Evolutionary conservation across 2,888 invertebrate genomes (phyloP).

Genomic region (Siphlonurus alternatus): DNA sequence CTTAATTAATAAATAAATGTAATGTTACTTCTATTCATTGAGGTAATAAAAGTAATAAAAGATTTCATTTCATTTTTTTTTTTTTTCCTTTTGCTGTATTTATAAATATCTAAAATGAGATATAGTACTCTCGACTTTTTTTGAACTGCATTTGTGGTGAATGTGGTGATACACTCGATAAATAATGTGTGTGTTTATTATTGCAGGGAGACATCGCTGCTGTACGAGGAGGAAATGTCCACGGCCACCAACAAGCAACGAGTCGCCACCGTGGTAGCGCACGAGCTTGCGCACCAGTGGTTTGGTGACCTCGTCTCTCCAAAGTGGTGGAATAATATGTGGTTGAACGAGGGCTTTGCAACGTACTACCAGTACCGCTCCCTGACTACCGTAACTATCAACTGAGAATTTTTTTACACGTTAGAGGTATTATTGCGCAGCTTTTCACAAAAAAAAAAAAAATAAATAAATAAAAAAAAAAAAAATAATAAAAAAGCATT

Average conservation of each 20-base stretch:
- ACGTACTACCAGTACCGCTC: conserved; percentile 49
- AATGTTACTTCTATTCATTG: no score
- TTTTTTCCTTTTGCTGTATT: no score
- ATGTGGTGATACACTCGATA: no score
- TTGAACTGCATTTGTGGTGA: no score
- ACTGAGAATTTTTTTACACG: not conserved
- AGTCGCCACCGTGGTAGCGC: conserved; percentile 27
- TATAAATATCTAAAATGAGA: no score
- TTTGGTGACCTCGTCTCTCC: conserved; percentile 54
- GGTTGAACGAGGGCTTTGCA: conserved; percentile 62
- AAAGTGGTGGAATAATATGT: conserved; percentile 51
- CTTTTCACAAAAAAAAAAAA: not conserved
- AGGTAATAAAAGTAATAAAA: no score
- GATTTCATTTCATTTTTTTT: no score
- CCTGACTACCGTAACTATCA: conserved; percentile 31
- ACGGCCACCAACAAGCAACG: conserved; percentile 18
- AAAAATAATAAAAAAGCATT: no score
- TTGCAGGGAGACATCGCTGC: conserved; percentile 39
- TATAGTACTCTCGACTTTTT: no score
- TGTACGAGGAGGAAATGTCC: conserved; percentile 31
- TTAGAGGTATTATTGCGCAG: not conserved
- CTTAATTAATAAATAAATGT: no score
- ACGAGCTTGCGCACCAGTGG: conserved; percentile 62
- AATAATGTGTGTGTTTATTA: no score
- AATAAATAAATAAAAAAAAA: not conserved